A percentile compares a stretch with the other conserved stretches of the same genome.
These are phyloP conservation scores for Dinocampus coccinellae DNA, from an alignment of 2,888 invertebrate species.

Conservation along the genomic window DNA sequence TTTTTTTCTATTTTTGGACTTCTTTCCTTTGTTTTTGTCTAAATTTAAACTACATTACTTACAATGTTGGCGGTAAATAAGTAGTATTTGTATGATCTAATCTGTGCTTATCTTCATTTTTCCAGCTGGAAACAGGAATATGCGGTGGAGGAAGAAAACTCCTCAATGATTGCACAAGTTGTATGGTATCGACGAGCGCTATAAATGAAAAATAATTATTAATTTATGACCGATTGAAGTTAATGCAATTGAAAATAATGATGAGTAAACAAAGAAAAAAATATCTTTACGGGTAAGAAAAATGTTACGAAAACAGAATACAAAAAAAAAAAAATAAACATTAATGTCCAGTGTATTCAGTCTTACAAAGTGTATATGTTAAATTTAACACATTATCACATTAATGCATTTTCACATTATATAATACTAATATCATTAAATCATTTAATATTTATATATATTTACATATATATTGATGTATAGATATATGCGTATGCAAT, in stretches of 20 bases:
- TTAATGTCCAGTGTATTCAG: neutral
- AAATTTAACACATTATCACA: neutral
- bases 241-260: constrained; percentile 7
- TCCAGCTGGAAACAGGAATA: constrained; percentile 91
- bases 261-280: constrained; percentile 5
- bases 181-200: constrained; percentile 88
- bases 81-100: constrained; percentile 67
- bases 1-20: neutral
- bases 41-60: constrained; percentile 46
- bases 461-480: neutral
- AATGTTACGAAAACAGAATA: neutral
- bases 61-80: constrained; percentile 60
- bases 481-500: neutral
- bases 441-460: neutral
- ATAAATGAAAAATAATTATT: constrained; percentile 38
- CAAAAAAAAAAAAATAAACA: constrained; percentile 1
- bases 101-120: constrained; percentile 84
- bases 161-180: constrained; percentile 86
- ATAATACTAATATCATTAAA: neutral
- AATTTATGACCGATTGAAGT: constrained; percentile 3
- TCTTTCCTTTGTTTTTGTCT: neutral
- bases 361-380: neutral
- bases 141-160: constrained; percentile 89
- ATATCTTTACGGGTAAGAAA: neutral
- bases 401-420: neutral